These are phyloP conservation scores for Toxonevra muliebris DNA, from an alignment of 2,888 invertebrate genomes.

Conservation along the genomic window DNA sequence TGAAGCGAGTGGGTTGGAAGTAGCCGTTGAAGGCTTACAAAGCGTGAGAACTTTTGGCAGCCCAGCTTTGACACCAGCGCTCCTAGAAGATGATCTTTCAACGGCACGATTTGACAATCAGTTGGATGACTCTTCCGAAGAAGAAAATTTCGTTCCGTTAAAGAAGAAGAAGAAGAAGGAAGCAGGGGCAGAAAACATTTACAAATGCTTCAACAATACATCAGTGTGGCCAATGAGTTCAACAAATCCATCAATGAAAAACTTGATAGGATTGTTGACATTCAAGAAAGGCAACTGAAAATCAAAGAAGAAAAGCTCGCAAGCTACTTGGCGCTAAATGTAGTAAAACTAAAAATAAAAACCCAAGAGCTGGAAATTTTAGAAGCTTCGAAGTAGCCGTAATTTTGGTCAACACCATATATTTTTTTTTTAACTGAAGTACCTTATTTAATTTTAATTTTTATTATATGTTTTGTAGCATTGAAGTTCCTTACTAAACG, in stretches of 20 bases:
- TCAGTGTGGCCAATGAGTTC: not conserved
- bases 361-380: conserved; percentile 9
- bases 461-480: too few relatives aligned
- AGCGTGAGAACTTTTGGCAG: not conserved
- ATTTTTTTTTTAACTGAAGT: too few relatives aligned
- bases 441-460: too few relatives aligned
- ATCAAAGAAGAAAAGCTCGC: conserved; percentile 21
- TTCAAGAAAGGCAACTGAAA: conserved; percentile 23
- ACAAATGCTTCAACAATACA: not conserved
- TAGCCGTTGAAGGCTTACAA: not conserved
- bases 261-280: conserved; percentile 1
- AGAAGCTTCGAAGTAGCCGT: too few relatives aligned
- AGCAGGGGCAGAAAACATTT: too few relatives aligned
- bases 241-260: not conserved
- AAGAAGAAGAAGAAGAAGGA: not conserved
- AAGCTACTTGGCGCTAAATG: not conserved
- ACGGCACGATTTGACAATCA: not conserved
- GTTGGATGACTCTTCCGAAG: too few relatives aligned
- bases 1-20: not conserved
- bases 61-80: not conserved
- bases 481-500: too few relatives aligned
- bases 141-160: not conserved
- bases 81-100: not conserved
- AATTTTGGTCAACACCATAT: too few relatives aligned
- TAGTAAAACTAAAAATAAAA: conserved; percentile 21